Evolutionary conservation across 2,797 vertebrate genomes (phyloP).

Genomic region (Botia kubotai): DNA sequence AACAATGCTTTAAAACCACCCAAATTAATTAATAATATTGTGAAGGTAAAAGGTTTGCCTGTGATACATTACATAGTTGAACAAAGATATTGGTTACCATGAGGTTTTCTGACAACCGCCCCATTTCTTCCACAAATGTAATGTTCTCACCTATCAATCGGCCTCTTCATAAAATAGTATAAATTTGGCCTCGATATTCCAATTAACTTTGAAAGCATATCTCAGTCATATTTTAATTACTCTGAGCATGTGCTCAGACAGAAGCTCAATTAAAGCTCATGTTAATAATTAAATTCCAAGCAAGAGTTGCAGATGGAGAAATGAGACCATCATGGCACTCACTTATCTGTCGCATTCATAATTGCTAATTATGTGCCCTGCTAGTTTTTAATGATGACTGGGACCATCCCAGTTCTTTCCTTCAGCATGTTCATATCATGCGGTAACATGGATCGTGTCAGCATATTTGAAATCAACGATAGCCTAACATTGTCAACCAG

Average conservation of each 20-base stretch:
- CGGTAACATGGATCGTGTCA: constrained; percentile 36
- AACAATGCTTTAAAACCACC: constrained; percentile 49
- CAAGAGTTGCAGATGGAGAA: constrained; percentile 57
- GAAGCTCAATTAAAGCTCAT: constrained; percentile 63
- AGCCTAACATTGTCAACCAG: neutral
- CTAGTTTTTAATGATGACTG: constrained; percentile 56
- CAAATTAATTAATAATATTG: constrained; percentile 41
- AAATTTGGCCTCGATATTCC: constrained; percentile 50
- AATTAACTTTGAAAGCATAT: constrained; percentile 61
- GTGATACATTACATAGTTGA: constrained; percentile 29
- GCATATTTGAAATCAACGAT: constrained; percentile 32
- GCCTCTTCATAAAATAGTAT: constrained; percentile 25
- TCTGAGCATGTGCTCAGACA: constrained; percentile 57
- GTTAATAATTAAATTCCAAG: constrained; percentile 62
- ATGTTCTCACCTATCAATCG: constrained; percentile 29
- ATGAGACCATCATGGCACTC: constrained; percentile 47
- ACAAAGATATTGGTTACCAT: constrained; percentile 24
- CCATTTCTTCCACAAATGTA: constrained; percentile 39
- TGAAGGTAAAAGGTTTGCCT: constrained; percentile 44
- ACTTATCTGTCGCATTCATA: constrained; percentile 58
- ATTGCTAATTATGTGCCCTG: constrained; percentile 60
- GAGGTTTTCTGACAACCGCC: constrained; percentile 37
- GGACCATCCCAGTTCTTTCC: constrained; percentile 21
- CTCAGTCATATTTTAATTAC: constrained; percentile 64
- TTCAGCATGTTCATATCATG: constrained; percentile 15